These are phyloP conservation scores for Charanyca ferruginea DNA, from an alignment of 2,888 invertebrate genomes.

Conservation along the genomic window DNA sequence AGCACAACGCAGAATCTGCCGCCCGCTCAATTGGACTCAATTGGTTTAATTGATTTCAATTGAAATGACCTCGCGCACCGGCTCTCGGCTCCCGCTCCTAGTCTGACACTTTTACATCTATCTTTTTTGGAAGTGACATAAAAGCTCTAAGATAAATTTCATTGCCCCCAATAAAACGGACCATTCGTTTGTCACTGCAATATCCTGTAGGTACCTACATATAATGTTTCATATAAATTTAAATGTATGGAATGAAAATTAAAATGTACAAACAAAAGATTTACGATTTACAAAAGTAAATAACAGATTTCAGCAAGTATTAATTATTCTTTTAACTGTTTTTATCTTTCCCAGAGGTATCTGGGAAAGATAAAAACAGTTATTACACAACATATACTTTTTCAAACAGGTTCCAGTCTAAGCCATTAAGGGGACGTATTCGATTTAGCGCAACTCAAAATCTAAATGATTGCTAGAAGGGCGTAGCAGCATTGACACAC, in stretches of 20 bases:
- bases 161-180: slow-evolving; percentile 79
- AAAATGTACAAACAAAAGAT: too few species aligned
- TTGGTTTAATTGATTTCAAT: slow-evolving; percentile 90
- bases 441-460: too few species aligned
- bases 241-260: too few species aligned
- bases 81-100: slow-evolving; percentile 87
- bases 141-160: slow-evolving; percentile 85
- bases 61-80: slow-evolving; percentile 90
- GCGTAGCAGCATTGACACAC: too few species aligned
- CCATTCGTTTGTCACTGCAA: slow-evolving; percentile 61
- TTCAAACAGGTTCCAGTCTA: too few species aligned
- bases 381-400: too few species aligned
- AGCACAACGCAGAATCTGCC: slow-evolving; percentile 89
- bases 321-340: slow-evolving; percentile 1
- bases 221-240: slow-evolving; percentile 45
- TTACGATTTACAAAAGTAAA: slow-evolving; percentile 25
- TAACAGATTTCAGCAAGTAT: background rate
- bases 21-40: slow-evolving; percentile 89
- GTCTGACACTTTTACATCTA: slow-evolving; percentile 90
- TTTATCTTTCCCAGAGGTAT: background rate
- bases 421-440: too few species aligned
- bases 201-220: slow-evolving; percentile 51
- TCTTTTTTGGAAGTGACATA: slow-evolving; percentile 90
- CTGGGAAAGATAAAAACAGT: too few species aligned
- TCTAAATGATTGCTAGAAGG: too few species aligned